Conservation (phyloP, 2,113 vertebrate genomes). For the Pampusana beccarii region DNA sequence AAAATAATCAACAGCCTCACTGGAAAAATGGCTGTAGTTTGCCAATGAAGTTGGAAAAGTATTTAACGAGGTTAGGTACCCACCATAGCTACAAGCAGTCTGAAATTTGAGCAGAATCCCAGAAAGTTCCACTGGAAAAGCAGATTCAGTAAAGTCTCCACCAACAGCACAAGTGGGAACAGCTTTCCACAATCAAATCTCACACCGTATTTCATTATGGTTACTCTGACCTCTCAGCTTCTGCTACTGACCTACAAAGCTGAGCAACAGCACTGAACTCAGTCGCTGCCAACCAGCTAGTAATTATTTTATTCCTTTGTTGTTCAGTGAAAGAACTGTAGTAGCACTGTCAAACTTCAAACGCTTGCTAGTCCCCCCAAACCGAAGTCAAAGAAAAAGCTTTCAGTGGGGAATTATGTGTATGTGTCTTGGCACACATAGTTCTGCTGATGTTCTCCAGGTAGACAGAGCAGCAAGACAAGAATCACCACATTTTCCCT, state of each 20-base stretch:
- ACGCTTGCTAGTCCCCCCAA: not conserved
- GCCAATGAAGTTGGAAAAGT: not conserved
- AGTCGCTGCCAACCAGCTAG: not conserved
- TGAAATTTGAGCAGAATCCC: not conserved
- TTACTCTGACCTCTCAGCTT: not conserved
- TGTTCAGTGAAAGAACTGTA: not conserved
- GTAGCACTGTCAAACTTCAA: not conserved
- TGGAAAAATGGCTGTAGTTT: too few species aligned
- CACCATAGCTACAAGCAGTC: not conserved
- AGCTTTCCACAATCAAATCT: not conserved
- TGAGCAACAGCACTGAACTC: not conserved
- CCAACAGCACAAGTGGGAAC: not conserved
- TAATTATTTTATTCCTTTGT: not conserved
- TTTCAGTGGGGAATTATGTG: not conserved
- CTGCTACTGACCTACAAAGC: not conserved
- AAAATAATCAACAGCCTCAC: not conserved
- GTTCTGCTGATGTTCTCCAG: not conserved
- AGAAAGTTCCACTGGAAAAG: not conserved
- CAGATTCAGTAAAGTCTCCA: not conserved
- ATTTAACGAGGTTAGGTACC: not conserved
- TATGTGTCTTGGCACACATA: not conserved
- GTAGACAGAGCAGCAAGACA: not conserved
- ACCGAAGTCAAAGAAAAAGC: not conserved
- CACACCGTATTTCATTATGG: accelerated
- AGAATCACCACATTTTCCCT: not conserved